Evolutionary conservation across 2,113 vertebrate species (phyloP).

Genomic region (Glaucidium brasilianum): DNA sequence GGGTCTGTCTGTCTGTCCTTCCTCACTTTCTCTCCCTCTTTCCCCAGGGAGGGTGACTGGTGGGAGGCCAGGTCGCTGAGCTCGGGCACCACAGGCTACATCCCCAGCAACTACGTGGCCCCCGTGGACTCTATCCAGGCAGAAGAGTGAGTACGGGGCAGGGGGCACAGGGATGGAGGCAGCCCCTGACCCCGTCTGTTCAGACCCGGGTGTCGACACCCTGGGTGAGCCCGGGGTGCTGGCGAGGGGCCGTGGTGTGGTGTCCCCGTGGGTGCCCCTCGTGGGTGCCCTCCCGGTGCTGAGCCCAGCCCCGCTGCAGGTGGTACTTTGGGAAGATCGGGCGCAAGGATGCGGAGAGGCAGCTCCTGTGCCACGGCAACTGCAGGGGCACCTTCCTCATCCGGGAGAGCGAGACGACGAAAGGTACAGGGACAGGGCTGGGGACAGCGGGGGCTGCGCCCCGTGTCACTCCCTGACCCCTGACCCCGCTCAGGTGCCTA

Average conservation of each 20-base stretch:
- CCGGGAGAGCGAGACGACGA: background rate
- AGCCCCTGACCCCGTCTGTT: background rate
- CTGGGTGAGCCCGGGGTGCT: background rate
- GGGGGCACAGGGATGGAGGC: background rate
- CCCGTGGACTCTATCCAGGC: constrained; percentile 96
- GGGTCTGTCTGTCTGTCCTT: background rate
- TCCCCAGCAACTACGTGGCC: constrained; percentile 97
- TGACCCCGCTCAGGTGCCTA: constrained; percentile 70
- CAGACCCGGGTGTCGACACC: background rate
- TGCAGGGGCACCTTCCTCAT: constrained; percentile 39
- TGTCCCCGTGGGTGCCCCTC: background rate
- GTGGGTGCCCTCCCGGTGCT: background rate
- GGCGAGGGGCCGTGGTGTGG: background rate
- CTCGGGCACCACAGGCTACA: constrained; percentile 86
- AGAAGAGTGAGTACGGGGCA: constrained; percentile 84
- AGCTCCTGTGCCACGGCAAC: constrained; percentile 12
- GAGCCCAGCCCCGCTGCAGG: fast-evolving
- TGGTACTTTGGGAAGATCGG: constrained; percentile 35
- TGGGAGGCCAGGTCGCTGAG: constrained; percentile 94
- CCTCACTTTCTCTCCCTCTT: background rate
- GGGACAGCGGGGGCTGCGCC: background rate
- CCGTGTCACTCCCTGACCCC: background rate
- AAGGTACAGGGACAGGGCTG: background rate
- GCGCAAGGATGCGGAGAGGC: constrained; percentile 15
- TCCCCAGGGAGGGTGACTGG: constrained; percentile 91